Conservation (phyloP, 2,888 invertebrate species). For the Sericinus montela region DNA sequence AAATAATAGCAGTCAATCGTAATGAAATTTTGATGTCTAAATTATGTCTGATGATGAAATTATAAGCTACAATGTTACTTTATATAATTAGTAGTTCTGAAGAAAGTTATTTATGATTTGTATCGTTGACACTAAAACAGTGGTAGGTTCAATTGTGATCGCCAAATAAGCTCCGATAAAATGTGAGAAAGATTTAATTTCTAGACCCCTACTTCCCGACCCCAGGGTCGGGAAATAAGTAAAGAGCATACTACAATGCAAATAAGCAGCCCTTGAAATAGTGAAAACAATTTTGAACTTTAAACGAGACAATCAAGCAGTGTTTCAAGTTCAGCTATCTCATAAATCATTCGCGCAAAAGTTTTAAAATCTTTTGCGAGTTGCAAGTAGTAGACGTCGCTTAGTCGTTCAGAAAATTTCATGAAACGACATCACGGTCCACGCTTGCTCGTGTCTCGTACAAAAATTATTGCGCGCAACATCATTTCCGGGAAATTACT, state of each 20-base stretch:
- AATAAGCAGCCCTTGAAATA: slow-evolving; percentile 15
- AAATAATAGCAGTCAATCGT: too few relatives aligned
- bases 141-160: too few relatives aligned
- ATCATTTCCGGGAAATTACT: slow-evolving; percentile 46
- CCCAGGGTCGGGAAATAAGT: too few relatives aligned
- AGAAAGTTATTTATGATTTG: too few relatives aligned
- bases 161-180: too few relatives aligned
- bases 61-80: too few relatives aligned
- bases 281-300: slow-evolving; percentile 16
- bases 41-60: too few relatives aligned
- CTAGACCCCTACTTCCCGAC: too few relatives aligned
- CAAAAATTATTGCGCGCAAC: slow-evolving; percentile 36
- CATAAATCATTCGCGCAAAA: slow-evolving; percentile 17
- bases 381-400: slow-evolving; percentile 13
- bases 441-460: slow-evolving; percentile 26
- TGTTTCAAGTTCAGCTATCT: slow-evolving; percentile 15
- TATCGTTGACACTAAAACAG: too few relatives aligned
- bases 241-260: slow-evolving; percentile 7
- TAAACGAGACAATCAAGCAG: slow-evolving; percentile 14
- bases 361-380: slow-evolving; percentile 18
- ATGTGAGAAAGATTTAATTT: too few relatives aligned
- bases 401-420: slow-evolving; percentile 23
- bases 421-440: slow-evolving; percentile 21
- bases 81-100: too few relatives aligned
- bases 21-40: too few relatives aligned